Percentiles rank a stretch among this genome's conserved stretches.
Conservation (phyloP, 64 coral and sea anemone species). For the Porites australiensis region DNA sequence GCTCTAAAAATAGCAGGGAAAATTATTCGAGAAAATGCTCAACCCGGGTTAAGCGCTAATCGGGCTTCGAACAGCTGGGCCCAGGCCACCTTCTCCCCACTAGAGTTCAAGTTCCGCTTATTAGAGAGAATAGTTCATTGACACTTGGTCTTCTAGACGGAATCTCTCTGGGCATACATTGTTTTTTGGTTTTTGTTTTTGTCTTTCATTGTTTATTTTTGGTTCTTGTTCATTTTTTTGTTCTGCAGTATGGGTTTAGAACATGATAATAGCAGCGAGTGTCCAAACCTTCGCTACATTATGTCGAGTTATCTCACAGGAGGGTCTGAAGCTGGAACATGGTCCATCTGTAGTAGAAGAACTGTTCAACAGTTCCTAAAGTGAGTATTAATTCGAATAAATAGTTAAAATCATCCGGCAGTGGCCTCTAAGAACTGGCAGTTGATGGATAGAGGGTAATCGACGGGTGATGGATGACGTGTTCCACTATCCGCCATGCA, state of each 20-base stretch:
- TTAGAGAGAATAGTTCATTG: no score
- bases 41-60: no score
- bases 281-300: slow-evolving; percentile 50
- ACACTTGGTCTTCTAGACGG: no score
- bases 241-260: slow-evolving; percentile 58
- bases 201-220: no score
- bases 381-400: slow-evolving; percentile 5
- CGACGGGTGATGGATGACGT: neutral
- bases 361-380: slow-evolving; percentile 62
- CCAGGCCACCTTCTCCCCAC: no score
- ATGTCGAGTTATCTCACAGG: slow-evolving; percentile 66
- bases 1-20: no score
- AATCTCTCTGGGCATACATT: no score
- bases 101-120: no score
- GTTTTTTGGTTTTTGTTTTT: no score
- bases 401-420: neutral
- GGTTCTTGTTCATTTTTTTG: neutral
- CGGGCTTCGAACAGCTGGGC: no score
- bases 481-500: neutral
- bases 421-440: neutral
- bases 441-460: neutral
- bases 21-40: no score
- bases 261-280: slow-evolving; percentile 53
- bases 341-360: slow-evolving; percentile 67
- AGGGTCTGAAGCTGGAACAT: slow-evolving; percentile 59